These are phyloP conservation scores for Lycocerus yunnanus DNA, from an alignment of 2,888 invertebrate genomes.

Conservation along the genomic window DNA sequence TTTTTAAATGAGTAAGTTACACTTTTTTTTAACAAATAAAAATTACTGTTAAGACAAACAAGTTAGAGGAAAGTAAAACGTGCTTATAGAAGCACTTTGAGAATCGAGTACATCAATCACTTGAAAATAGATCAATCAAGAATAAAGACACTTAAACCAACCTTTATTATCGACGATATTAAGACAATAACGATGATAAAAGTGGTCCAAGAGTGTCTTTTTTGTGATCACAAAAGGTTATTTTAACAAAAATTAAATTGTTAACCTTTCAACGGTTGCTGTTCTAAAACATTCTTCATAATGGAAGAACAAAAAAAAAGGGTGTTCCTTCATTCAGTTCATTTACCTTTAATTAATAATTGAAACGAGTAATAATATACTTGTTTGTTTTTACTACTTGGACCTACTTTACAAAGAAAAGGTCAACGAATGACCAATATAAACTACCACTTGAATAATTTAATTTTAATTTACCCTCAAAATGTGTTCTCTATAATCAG, in stretches of 20 bases:
- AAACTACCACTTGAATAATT: conserved; percentile 1
- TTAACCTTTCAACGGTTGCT: neutral
- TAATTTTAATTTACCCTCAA: conserved; percentile 55
- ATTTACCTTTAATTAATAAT: neutral
- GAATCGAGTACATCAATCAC: neutral
- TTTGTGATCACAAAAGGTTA: neutral
- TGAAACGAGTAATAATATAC: neutral
- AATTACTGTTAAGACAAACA: neutral
- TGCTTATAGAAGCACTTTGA: neutral
- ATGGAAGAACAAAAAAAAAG: neutral
- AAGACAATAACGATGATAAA: neutral
- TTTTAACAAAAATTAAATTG: neutral
- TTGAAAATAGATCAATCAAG: neutral
- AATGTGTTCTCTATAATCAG: conserved; percentile 63
- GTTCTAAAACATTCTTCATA: neutral
- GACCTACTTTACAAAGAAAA: neutral
- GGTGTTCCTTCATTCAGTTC: neutral
- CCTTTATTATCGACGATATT: neutral
- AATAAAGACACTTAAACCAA: neutral
- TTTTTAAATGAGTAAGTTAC: neutral
- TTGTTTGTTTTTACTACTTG: neutral
- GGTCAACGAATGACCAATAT: neutral
- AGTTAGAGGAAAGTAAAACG: neutral
- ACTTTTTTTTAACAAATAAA: neutral
- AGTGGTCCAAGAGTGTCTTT: neutral